A percentile compares a stretch with the other conserved stretches of the same genome.
Evolutionary conservation across 1,140 invertebrate genomes (phyloP).

Genomic region (Dysdera silvatica): DNA sequence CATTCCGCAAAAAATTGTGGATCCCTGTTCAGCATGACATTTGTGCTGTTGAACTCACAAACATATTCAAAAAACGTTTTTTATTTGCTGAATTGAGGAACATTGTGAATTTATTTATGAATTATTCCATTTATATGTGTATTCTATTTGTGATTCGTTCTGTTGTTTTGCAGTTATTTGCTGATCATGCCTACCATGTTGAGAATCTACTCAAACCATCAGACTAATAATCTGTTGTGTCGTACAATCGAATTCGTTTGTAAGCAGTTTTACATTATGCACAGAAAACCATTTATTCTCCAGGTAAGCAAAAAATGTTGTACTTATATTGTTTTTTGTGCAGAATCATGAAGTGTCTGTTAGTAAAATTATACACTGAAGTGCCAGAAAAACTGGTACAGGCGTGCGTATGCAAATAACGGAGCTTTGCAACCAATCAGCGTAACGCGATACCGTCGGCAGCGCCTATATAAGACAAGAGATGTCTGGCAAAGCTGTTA

Average conservation of each 20-base stretch:
- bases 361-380: background rate
- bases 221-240: constrained; percentile 85
- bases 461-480: too few relatives aligned
- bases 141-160: background rate
- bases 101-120: too few relatives aligned
- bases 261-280: constrained; percentile 96
- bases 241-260: constrained; percentile 95
- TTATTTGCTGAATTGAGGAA: too few relatives aligned
- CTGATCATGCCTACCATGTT: constrained; percentile 95
- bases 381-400: too few relatives aligned
- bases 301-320: constrained; percentile 37
- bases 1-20: too few relatives aligned
- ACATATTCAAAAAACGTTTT: too few relatives aligned
- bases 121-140: background rate
- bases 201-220: constrained; percentile 94
- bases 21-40: too few relatives aligned
- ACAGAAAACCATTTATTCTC: constrained; percentile 94
- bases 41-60: too few relatives aligned
- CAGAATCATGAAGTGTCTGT: background rate
- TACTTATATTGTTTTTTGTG: background rate
- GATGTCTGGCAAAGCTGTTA: too few relatives aligned
- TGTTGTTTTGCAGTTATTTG: constrained; percentile 61
- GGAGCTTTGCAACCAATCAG: too few relatives aligned
- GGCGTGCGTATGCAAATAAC: too few relatives aligned
- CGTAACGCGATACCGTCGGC: too few relatives aligned